Percentiles rank a stretch among this genome's conserved stretches.
Evolutionary conservation across 2,888 invertebrate species (phyloP).

Genomic region (Caenorhabditis zanzibari): DNA sequence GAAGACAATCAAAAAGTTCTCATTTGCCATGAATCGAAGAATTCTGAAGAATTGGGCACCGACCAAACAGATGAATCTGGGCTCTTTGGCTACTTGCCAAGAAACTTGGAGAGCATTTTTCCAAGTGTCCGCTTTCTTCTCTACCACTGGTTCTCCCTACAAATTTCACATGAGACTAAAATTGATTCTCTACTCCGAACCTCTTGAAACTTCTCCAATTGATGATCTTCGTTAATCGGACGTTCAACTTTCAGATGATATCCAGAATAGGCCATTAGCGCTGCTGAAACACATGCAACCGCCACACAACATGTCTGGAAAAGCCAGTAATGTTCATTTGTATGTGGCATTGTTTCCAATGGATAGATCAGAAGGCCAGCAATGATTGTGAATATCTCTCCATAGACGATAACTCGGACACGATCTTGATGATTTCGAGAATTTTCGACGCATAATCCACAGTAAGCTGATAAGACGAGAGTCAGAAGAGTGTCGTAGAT

Average conservation of each 20-base stretch:
- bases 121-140: slow-evolving; percentile 53
- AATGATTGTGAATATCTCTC: slow-evolving; percentile 71
- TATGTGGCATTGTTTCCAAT: slow-evolving; percentile 74
- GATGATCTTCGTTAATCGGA: slow-evolving; percentile 58
- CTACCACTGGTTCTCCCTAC: slow-evolving; percentile 49
- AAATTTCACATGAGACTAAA: background rate
- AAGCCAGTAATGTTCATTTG: slow-evolving; percentile 81
- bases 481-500: slow-evolving; percentile 84
- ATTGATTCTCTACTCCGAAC: background rate
- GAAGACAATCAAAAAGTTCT: slow-evolving; percentile 76
- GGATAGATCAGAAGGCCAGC: slow-evolving; percentile 75
- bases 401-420: slow-evolving; percentile 73
- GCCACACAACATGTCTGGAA: slow-evolving; percentile 83
- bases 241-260: slow-evolving; percentile 53
- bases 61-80: slow-evolving; percentile 73
- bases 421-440: slow-evolving; percentile 69
- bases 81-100: slow-evolving; percentile 74
- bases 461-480: slow-evolving; percentile 84
- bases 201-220: slow-evolving; percentile 61
- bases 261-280: slow-evolving; percentile 61
- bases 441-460: slow-evolving; percentile 84
- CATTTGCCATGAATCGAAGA: slow-evolving; percentile 71
- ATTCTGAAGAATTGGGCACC: slow-evolving; percentile 74
- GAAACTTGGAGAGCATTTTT: slow-evolving; percentile 65
- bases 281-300: slow-evolving; percentile 80